Base-by-base conservation (phyloP, 2,113 vertebrate genomes). In the Megaceryle torquata region DNA sequence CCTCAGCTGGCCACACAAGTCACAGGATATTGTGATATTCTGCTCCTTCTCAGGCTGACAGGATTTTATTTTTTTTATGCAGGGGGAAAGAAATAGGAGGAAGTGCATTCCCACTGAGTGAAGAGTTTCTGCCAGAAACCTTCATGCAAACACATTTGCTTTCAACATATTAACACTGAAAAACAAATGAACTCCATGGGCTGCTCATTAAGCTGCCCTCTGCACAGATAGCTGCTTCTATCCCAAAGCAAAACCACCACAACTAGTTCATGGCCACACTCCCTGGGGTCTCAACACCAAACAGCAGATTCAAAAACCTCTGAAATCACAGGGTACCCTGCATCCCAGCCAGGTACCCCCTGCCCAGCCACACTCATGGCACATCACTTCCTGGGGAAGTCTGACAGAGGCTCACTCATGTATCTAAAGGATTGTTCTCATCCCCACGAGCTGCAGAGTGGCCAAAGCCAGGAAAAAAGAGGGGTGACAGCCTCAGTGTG, bases 351-450 rank as follows among this genome's bases (percentile, higher is more conserved):
- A 63, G 37, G 8, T 6, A 24, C 33, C 33, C 17, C 13, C 8
- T 10, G 39, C 35, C 59, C 41, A 16, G 57, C 61, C 8, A 24
- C 6, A 14, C 48, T 29, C 19, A 5, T 1, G 3, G n/a, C n/a
- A 4, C 1, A 33, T 0, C 5, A 0, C 9, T 5, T 33, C 9
- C 1, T 4, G 15, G 80, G 28, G 4, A 15, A 39, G 25, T 31
- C 12, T 46, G 54, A 16, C 2, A 10, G 33, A 33, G 22, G 5
- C 6, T 43, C 18, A 25, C 11, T 64, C 43, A 2, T 1, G 0
- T 19, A 13, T 6, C 56, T 24, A 0, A 26, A 31, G 25, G 4
- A 28, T 25, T 82, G 31, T 17, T 68, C 72, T 53, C 60, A 64
- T 19, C 57, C 43, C n/a, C 46, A 51, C 2, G 1, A 70, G 33